These are phyloP conservation scores for Drosophila arawakana DNA, from an alignment of 1,140 invertebrate genomes.

Conservation along the genomic window DNA sequence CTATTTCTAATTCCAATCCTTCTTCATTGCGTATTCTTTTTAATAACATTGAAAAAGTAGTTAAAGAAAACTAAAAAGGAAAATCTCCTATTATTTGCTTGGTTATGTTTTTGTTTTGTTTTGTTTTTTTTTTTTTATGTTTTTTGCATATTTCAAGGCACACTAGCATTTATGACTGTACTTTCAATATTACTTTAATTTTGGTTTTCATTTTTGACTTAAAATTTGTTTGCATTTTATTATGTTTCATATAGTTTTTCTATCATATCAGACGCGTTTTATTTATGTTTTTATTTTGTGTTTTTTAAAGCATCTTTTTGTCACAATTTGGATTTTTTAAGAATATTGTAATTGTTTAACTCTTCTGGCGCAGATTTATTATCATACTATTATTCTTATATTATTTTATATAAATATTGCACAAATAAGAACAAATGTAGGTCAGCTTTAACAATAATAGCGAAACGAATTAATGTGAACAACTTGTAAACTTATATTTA, in stretches of 20 bases:
- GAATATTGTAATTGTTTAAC: slow-evolving; percentile 33
- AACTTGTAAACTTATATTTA: slow-evolving; percentile 71
- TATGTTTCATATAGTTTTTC: neutral
- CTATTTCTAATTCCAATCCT: slow-evolving; percentile 17
- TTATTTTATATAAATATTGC: slow-evolving; percentile 76
- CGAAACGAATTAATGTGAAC: slow-evolving; percentile 70
- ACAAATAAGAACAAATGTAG: slow-evolving; percentile 78
- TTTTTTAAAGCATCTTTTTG: slow-evolving; percentile 16
- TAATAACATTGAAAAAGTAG: slow-evolving; percentile 17
- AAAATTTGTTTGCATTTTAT: slow-evolving; percentile 7
- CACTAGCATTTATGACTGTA: slow-evolving; percentile 82
- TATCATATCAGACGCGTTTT: slow-evolving; percentile 20
- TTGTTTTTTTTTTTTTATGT: slow-evolving; percentile 34
- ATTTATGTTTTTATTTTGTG: neutral
- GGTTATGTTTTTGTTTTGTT: slow-evolving; percentile 33
- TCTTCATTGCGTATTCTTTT: slow-evolving; percentile 3
- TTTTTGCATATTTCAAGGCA: slow-evolving; percentile 80
- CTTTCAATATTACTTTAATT: slow-evolving; percentile 67
- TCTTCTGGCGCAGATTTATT: slow-evolving; percentile 52
- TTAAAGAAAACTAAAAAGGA: slow-evolving; percentile 48
- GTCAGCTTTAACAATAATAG: slow-evolving; percentile 78
- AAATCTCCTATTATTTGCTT: slow-evolving; percentile 29
- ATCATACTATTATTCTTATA: slow-evolving; percentile 52
- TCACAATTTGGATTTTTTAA: slow-evolving; percentile 49
- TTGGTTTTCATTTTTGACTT: slow-evolving; percentile 35